Conservation (phyloP, 2,113 vertebrate species). For the Hystrix brachyura region DNA sequence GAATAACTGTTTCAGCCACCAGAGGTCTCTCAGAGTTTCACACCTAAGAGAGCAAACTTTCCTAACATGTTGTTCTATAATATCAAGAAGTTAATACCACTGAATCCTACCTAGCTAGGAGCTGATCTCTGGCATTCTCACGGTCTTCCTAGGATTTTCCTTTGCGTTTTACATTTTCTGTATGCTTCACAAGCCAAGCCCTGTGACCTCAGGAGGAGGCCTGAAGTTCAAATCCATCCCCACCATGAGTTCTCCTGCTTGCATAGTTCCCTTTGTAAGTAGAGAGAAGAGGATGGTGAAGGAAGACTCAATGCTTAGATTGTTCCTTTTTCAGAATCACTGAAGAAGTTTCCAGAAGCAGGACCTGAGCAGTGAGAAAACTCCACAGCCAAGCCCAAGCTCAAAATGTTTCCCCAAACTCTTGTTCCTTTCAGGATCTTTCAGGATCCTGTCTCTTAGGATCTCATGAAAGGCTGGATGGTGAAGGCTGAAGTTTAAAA, state of each 20-base stretch:
- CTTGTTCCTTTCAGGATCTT: not conserved
- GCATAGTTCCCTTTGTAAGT: not conserved
- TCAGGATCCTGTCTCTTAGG: not conserved
- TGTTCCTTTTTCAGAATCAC: not conserved
- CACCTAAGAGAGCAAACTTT: not conserved
- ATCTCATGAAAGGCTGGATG: not conserved
- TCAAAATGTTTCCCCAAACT: not conserved
- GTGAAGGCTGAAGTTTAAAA: not conserved
- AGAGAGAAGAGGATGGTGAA: not conserved
- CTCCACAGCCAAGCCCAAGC: not conserved
- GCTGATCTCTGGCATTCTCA: not conserved
- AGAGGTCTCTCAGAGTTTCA: slow-evolving; percentile 44
- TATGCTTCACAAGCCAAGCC: slow-evolving; percentile 42
- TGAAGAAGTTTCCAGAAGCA: slow-evolving; percentile 1
- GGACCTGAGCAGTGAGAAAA: not conserved
- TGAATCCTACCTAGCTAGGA: not conserved
- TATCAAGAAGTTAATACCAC: not conserved
- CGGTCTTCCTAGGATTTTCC: not conserved
- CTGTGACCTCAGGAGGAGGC: not conserved
- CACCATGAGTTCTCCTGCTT: not conserved
- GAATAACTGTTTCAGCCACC: not conserved
- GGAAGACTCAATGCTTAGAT: not conserved
- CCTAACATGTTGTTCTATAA: not conserved
- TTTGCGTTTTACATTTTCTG: slow-evolving; percentile 40
- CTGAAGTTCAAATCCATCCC: not conserved